Evolutionary conservation across 2,797 vertebrate species (phyloP).

Genomic region (Buphagus erythrorhynchus): DNA sequence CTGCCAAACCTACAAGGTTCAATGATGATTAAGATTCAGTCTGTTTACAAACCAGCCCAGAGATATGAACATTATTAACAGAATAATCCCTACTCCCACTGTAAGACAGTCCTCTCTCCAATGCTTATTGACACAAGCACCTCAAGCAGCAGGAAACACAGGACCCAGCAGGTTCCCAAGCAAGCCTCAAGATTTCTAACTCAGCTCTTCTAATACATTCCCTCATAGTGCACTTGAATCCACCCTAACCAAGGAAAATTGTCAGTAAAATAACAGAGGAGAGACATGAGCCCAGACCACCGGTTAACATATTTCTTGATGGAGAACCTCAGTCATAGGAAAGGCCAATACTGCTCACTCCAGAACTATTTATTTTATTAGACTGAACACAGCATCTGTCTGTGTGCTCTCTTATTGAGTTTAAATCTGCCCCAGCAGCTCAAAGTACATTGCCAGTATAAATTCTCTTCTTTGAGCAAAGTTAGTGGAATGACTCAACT

Average conservation of each 20-base stretch:
- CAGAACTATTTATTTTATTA: background rate
- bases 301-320: background rate
- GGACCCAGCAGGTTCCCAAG: background rate
- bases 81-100: background rate
- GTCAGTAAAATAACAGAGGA: background rate
- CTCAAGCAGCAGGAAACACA: background rate
- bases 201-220: background rate
- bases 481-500: background rate
- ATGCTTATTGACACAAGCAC: rapidly evolving
- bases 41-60: background rate
- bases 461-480: background rate
- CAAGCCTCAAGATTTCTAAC: background rate
- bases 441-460: background rate
- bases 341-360: background rate
- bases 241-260: background rate
- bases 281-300: background rate
- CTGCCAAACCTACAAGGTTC: background rate
- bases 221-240: background rate
- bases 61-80: background rate
- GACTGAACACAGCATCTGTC: background rate
- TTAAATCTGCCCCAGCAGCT: background rate
- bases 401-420: background rate
- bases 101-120: background rate
- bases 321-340: background rate
- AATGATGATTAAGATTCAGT: background rate